Evolutionary conservation across 1,140 invertebrate genomes (phyloP), one percentile per base, ranked within the genome.

Genomic region (Papilio xuthus): DNA sequence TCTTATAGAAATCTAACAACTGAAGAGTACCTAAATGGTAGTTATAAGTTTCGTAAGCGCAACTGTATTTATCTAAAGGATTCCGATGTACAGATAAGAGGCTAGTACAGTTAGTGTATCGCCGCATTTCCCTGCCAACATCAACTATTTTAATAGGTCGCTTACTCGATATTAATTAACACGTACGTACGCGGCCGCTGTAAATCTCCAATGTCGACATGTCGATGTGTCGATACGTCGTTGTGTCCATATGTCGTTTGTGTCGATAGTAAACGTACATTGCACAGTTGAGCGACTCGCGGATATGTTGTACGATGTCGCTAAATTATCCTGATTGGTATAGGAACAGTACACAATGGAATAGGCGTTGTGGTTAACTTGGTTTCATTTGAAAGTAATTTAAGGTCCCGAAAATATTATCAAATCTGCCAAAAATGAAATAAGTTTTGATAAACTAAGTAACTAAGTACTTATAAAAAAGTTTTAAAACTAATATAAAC

Each of bases 171-270:
- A 86, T 88, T 89, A 88, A 88, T 89, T 88, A 88, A 88, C 85
- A 87, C 88, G 85, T 88, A 84, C 82, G 81, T 71, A 75, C 63
- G 78, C 74, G 82, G 82, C 82, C 80, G 81, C 84, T 85, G 87
- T 88, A 87, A 88, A 88, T 89, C 86, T 85, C 32, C 63, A 77
- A 79, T 81, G 88, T 86, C 81, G 84, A 85, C 77, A 79, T 81
- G 85, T 89, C 85, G 85, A 85, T 84, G 82, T 81, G 82, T 86
- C 83, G 83, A 85, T 85, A 80, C 12, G 26, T 63, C 60, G 60
- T 15, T 63, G 23, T 26, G 88, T 63, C 60, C 12, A 28, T 28
- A 12, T 26, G 88, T 89, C 85, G 85, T 84, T 83, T 84, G 82
- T 81, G 82, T 86, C 83, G 85, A 86, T 85, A 81, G 53, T 60